Conservation (phyloP, 2,113 vertebrate genomes). For the Phyllopteryx taeniolatus region DNA sequence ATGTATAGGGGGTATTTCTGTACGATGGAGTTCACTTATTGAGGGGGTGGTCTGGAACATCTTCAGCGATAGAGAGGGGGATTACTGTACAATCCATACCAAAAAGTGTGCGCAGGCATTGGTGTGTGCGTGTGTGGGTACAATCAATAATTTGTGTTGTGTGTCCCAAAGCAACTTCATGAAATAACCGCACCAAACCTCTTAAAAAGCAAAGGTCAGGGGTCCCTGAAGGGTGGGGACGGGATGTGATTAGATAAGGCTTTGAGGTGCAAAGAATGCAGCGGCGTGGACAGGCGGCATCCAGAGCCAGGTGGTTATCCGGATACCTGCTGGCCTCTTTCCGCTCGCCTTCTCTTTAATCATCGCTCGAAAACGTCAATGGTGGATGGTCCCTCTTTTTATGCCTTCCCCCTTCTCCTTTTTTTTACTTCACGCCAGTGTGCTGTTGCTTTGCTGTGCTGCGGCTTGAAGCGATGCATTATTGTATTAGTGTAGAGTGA, state of each 20-base stretch:
- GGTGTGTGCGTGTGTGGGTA: background rate
- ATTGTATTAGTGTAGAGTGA: background rate
- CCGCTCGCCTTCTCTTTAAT: slow-evolving; percentile 18
- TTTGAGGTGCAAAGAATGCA: slow-evolving; percentile 3
- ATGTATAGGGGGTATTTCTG: no score
- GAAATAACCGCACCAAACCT: background rate
- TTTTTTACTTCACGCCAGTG: background rate
- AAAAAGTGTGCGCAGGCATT: background rate
- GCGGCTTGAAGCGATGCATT: background rate
- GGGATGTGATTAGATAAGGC: slow-evolving; percentile 6
- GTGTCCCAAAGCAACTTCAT: background rate
- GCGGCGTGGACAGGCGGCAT: background rate
- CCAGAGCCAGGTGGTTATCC: slow-evolving; percentile 3
- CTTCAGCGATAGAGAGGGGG: no score
- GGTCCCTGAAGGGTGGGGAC: slow-evolving; percentile 10
- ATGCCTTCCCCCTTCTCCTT: background rate
- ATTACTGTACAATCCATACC: background rate
- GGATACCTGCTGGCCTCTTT: slow-evolving; percentile 9
- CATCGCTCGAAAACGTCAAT: background rate
- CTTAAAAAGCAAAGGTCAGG: background rate
- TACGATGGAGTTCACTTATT: no score
- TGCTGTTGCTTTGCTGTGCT: background rate
- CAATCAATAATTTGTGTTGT: background rate
- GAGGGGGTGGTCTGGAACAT: no score
- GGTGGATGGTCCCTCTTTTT: background rate